phyloP scores from a whole-genome alignment of 1,140 invertebrate genomes.

The Hestina assimilis region DNA sequence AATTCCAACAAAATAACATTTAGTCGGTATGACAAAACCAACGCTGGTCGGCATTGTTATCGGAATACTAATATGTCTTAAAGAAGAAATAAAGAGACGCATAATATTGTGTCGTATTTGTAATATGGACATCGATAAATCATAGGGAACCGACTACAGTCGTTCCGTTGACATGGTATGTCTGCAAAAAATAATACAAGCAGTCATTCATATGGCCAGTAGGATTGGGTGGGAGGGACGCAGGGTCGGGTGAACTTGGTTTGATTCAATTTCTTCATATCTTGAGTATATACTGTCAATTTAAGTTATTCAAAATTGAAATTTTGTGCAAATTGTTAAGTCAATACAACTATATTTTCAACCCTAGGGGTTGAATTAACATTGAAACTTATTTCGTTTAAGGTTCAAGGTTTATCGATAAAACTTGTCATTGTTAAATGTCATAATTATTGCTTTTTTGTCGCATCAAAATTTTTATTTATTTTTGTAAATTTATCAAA shows the following conservation, averaged over 20 bases:
- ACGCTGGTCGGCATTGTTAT: constrained; percentile 65
- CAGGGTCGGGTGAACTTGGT: background rate
- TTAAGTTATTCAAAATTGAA: background rate
- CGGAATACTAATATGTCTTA: constrained; percentile 76
- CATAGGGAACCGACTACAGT: constrained; percentile 75
- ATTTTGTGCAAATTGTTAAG: no score
- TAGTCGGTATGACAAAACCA: constrained; percentile 76
- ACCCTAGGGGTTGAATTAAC: no score
- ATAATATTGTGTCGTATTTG: constrained; percentile 76
- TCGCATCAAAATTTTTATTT: no score
- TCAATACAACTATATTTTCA: no score
- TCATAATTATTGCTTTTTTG: no score
- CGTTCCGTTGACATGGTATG: constrained; percentile 76
- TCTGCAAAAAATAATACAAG: constrained; percentile 74
- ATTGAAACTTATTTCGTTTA: no score
- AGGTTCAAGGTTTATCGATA: no score
- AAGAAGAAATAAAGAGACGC: constrained; percentile 76
- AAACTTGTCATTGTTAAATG: no score
- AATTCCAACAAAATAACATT: constrained; percentile 76
- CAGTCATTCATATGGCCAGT: constrained; percentile 70
- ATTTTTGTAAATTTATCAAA: no score
- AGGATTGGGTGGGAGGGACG: constrained; percentile 66
- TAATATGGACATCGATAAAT: constrained; percentile 76
- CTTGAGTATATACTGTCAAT: background rate
- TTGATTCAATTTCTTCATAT: background rate